Percentiles rank a stretch among this genome's conserved stretches.
Conservation (phyloP, 2,888 invertebrate genomes). For the Drosophila dives region DNA sequence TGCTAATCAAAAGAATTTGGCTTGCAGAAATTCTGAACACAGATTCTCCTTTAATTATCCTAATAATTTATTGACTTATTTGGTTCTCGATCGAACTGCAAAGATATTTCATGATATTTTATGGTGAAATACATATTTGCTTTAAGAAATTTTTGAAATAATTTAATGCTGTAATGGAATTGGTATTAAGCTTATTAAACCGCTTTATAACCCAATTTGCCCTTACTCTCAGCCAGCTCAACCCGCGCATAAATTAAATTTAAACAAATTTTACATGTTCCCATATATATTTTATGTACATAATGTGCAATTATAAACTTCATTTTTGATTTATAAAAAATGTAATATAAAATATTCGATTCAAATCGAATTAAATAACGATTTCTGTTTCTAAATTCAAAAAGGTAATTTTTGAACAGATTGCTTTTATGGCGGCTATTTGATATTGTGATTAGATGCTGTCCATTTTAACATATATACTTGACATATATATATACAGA, state of each 20-base stretch:
- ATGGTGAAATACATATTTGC: neutral
- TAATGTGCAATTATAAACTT: neutral
- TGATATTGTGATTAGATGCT: neutral
- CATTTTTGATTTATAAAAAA: neutral
- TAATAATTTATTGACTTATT: neutral
- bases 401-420: neutral
- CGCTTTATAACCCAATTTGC: neutral
- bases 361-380: neutral
- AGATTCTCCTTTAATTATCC: neutral
- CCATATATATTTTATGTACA: neutral
- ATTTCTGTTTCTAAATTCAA: neutral
- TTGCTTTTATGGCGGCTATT: neutral
- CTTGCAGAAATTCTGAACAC: neutral
- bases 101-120: neutral
- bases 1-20: neutral
- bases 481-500: neutral
- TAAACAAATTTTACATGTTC: neutral
- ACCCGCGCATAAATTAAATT: neutral
- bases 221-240: neutral
- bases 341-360: neutral
- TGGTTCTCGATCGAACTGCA: neutral
- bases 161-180: neutral
- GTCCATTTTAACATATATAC: neutral
- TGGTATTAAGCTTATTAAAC: neutral
- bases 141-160: neutral